Conservation (phyloP, 1,140 invertebrate species). For the Drosophila persimilis region DNA sequence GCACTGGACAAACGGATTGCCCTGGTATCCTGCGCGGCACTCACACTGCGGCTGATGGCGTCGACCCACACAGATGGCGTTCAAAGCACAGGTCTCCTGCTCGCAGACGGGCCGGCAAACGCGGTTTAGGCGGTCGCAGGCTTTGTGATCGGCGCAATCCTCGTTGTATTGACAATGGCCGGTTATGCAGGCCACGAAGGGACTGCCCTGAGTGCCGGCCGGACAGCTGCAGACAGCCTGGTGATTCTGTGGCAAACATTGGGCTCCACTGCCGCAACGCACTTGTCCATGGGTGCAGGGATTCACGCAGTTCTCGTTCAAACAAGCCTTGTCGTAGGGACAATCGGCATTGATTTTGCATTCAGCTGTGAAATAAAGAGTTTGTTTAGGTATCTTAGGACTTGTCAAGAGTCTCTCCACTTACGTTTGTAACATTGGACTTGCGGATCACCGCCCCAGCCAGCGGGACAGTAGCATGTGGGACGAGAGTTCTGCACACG, state of each 20-base stretch:
- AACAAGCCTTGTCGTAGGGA: constrained; percentile 92
- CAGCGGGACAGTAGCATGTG: constrained; percentile 91
- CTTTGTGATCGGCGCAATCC: constrained; percentile 93
- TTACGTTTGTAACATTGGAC: constrained; percentile 93
- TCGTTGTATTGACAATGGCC: constrained; percentile 94
- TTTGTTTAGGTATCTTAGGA: neutral
- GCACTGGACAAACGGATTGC: constrained; percentile 92
- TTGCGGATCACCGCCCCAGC: constrained; percentile 94
- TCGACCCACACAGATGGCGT: constrained; percentile 89
- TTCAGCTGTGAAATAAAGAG: constrained; percentile 86
- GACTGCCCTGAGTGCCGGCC: constrained; percentile 92
- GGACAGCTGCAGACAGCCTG: constrained; percentile 92
- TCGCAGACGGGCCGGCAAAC: constrained; percentile 93
- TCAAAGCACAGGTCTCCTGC: constrained; percentile 89
- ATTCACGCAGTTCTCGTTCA: constrained; percentile 90
- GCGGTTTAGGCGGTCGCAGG: constrained; percentile 92
- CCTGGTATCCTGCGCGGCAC: constrained; percentile 89
- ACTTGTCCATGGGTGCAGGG: constrained; percentile 87
- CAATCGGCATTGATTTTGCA: constrained; percentile 92
- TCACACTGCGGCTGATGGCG: constrained; percentile 91
- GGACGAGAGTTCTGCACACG: constrained; percentile 89
- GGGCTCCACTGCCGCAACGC: constrained; percentile 90
- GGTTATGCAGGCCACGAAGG: constrained; percentile 90
- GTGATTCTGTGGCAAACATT: constrained; percentile 90
- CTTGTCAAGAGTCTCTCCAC: constrained; percentile 55